These are phyloP conservation scores for Drosophila saltans DNA, from an alignment of 1,140 invertebrate species.

Conservation along the genomic window DNA sequence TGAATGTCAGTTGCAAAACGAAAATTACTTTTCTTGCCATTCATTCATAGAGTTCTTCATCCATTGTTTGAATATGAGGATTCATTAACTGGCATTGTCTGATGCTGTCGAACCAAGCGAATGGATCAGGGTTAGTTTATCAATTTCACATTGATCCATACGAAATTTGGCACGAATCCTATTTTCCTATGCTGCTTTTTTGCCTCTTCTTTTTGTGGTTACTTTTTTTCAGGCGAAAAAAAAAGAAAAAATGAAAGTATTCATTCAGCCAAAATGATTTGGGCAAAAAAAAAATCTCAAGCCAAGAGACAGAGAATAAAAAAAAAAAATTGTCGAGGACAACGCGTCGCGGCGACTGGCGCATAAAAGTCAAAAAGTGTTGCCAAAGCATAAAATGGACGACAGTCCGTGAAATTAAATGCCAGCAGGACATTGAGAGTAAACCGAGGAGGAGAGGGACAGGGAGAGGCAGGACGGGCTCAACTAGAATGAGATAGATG, in stretches of 20 bases:
- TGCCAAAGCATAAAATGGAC: constrained; percentile 78
- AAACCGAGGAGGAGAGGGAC: constrained; percentile 17
- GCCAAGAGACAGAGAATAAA: background rate
- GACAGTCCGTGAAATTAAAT: constrained; percentile 82
- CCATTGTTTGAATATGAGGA: no score
- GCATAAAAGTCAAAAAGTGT: constrained; percentile 68
- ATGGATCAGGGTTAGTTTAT: background rate
- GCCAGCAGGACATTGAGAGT: constrained; percentile 78
- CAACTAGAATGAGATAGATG: background rate
- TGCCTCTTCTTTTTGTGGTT: background rate
- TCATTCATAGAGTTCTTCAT: no score
- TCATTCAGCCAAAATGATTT: background rate
- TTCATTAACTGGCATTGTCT: background rate
- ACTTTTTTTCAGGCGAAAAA: background rate
- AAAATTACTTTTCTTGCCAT: no score
- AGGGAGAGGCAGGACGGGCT: background rate
- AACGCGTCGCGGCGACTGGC: constrained; percentile 10
- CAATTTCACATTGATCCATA: constrained; percentile 4
- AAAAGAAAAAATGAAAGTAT: background rate
- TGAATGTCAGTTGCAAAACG: no score
- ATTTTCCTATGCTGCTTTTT: background rate
- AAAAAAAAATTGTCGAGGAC: background rate
- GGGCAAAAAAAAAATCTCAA: background rate
- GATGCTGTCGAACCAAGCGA: background rate
- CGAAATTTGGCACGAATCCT: background rate